Conservation (phyloP, 2,113 vertebrate species). For the Forbesichthys agassizii region DNA sequence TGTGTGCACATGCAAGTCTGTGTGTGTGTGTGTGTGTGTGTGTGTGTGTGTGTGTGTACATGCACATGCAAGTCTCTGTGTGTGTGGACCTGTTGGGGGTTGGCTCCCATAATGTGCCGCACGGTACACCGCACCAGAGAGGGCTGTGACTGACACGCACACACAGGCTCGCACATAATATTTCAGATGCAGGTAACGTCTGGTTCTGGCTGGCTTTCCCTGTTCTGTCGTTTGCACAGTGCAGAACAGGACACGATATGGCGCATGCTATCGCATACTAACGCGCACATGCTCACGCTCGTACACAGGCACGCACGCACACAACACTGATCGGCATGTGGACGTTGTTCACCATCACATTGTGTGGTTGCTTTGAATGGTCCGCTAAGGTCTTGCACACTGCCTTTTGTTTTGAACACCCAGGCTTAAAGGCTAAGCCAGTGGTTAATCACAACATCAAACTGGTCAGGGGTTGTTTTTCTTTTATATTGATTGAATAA, state of each 20-base stretch:
- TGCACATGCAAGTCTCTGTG: not conserved
- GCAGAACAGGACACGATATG: not conserved
- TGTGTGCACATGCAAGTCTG: no score
- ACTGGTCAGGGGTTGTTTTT: not conserved
- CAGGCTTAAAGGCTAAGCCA: not conserved
- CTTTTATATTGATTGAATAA: not conserved
- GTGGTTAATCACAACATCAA: not conserved
- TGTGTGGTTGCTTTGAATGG: not conserved
- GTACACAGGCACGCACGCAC: slow-evolving; percentile 18
- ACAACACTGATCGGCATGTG: slow-evolving; percentile 33
- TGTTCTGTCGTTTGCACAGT: slow-evolving; percentile 10
- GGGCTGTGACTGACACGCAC: slow-evolving; percentile 17
- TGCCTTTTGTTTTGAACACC: not conserved
- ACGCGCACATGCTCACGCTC: not conserved
- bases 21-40: no score
- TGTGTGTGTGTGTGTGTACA: no score
- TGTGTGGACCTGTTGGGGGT: slow-evolving; percentile 27
- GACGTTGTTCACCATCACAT: slow-evolving; percentile 48
- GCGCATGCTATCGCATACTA: not conserved
- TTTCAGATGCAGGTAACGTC: not conserved
- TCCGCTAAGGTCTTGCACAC: slow-evolving; percentile 25
- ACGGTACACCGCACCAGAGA: slow-evolving; percentile 13
- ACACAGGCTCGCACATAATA: not conserved
- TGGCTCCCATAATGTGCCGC: slow-evolving; percentile 20
- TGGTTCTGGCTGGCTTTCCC: not conserved